phyloP scores from a whole-genome alignment of 1,140 invertebrate species.

The Ylistrum balloti region DNA sequence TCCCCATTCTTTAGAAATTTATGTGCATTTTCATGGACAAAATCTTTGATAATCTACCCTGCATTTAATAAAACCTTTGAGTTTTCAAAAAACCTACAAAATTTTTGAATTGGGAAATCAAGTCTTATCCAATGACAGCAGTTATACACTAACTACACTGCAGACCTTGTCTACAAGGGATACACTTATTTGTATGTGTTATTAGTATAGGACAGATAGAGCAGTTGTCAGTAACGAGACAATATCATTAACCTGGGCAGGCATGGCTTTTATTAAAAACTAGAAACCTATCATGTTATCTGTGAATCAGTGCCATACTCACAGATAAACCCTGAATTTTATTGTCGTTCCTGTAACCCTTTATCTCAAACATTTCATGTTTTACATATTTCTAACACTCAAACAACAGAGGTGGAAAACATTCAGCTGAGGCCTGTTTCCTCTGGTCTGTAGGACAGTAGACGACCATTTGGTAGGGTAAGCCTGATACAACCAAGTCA shows the following conservation, averaged over 20 bases:
- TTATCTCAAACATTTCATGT: background rate
- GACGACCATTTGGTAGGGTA: too few species aligned
- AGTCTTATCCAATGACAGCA: too few species aligned
- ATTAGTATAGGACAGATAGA: background rate
- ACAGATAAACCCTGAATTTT: background rate
- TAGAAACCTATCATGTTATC: background rate
- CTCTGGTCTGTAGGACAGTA: too few species aligned
- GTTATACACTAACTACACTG: background rate
- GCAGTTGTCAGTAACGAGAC: background rate
- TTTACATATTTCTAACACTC: conserved; percentile 28
- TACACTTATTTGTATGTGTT: background rate
- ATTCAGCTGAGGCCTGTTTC: background rate
- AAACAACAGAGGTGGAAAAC: background rate
- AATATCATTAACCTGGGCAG: background rate
- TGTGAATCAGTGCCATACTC: background rate
- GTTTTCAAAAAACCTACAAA: too few species aligned
- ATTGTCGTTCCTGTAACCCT: background rate
- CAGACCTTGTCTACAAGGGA: background rate
- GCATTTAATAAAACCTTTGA: too few species aligned
- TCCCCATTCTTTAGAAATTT: too few species aligned
- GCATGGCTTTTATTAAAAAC: conserved; percentile 25
- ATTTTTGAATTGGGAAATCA: too few species aligned
- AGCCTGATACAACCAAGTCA: too few species aligned
- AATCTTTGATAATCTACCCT: too few species aligned
- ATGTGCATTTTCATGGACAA: too few species aligned